Evolutionary conservation across 2,113 vertebrate genomes (phyloP).

Genomic region (Tetrao urogallus): DNA sequence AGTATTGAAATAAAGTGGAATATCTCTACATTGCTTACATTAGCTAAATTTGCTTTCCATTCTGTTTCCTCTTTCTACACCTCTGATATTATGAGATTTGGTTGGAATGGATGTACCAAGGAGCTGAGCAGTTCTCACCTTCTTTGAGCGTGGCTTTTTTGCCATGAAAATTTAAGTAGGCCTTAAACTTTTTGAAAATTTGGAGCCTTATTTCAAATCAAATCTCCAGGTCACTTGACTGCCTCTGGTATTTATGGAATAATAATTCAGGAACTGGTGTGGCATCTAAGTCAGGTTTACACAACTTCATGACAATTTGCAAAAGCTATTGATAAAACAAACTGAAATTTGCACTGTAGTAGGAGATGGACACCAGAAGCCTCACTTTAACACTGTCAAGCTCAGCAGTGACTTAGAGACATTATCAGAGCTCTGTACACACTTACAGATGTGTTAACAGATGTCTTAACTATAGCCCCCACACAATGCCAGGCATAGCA

Average conservation of each 20-base stretch:
- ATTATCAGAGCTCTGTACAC: not conserved
- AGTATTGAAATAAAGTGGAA: not conserved
- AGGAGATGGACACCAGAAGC: not conserved
- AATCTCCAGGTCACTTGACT: not conserved
- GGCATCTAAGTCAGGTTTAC: not conserved
- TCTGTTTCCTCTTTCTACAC: not conserved
- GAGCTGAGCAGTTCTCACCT: not conserved
- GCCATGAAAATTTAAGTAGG: not conserved
- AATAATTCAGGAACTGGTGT: not conserved
- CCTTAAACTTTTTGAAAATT: not conserved
- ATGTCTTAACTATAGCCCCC: not conserved
- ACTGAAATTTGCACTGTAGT: not conserved
- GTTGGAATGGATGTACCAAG: not conserved
- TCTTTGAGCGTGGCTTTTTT: not conserved
- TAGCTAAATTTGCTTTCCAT: not conserved
- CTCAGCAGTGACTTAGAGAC: not conserved
- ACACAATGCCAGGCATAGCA: accelerated
- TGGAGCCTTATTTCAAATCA: not conserved
- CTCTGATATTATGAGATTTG: not conserved
- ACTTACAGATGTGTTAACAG: not conserved
- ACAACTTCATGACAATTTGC: not conserved
- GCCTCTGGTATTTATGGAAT: not conserved
- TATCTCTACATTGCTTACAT: not conserved
- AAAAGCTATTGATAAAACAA: not conserved
- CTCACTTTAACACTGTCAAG: not conserved